Evolutionary conservation across 2,888 invertebrate species (phyloP), one percentile per base, ranked within the genome.

Genomic region (Andricus curvator): DNA sequence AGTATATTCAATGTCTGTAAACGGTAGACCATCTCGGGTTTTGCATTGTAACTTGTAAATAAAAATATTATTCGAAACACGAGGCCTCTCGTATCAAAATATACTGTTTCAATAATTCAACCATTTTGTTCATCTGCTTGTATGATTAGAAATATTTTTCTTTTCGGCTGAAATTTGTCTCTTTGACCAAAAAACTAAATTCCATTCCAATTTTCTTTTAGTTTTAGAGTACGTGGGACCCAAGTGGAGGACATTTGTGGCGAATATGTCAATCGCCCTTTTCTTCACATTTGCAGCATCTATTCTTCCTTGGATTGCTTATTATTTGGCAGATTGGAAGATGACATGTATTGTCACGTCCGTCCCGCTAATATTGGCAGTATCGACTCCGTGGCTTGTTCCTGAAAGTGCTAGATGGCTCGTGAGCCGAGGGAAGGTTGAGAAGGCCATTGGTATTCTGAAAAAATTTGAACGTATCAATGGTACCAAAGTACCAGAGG

Each of bases 361-460:
- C n/a, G 94, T 95, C 0, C 98, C 98, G 0, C 94, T 97, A 80
- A 92, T 95, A 0, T 90, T 97, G 78, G 96, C 96, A 0, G 92
- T 96, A 4, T 93, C 96, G 0, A 96, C 97, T 0, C 97, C 97
- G 0, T 95, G 95, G 94, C 88, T 96, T 25, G 96, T 97, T 0
- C 97, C 97, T 0, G 97, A 97, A 93, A 97, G 97, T 86, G 97
- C 97, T 1, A 95, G 97, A 87, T 98, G 98, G 98, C 93, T 98
- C 62, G 96, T 97, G 2, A 97, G 97, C 0, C 97, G 97, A 93
- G 97, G 97, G 4, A 95, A 96, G 91, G 94, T 97, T 4, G 96
- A 97, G 87, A 95, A 96, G 89, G 97, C 98, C 0, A 94, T 97
- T 15, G 93, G 92, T 0, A 97, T 98, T 66, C 94, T 98, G 89